These are phyloP conservation scores for Neogale vison DNA, from an alignment of 2,113 vertebrate species.

Conservation along the genomic window DNA sequence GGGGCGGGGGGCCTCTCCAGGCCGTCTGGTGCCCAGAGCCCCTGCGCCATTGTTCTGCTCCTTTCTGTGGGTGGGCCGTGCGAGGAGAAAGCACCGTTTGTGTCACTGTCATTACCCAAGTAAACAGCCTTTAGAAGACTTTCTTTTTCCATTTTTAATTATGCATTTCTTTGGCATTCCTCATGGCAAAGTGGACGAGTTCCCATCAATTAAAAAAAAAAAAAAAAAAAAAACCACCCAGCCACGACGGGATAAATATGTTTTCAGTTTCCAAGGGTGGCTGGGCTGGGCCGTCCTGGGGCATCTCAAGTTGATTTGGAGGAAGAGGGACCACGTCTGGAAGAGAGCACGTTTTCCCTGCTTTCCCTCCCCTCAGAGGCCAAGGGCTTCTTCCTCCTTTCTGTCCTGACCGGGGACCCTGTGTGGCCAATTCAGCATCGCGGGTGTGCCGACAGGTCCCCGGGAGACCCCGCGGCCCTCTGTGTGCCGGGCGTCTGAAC, in stretches of 20 bases:
- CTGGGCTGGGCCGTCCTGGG: not conserved
- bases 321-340: not conserved
- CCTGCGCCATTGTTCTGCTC: slow-evolving; percentile 92
- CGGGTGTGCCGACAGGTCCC: slow-evolving; percentile 59
- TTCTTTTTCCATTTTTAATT: slow-evolving; percentile 84
- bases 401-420: not conserved
- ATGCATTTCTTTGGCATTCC: slow-evolving; percentile 82
- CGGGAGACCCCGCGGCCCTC: not conserved
- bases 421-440: not conserved
- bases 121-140: slow-evolving; percentile 91
- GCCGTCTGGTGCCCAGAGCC: not conserved
- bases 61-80: slow-evolving; percentile 93
- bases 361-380: not conserved
- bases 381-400: not conserved
- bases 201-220: slow-evolving; percentile 73
- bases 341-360: fast-evolving
- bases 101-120: slow-evolving; percentile 90
- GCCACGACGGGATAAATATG: not conserved
- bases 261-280: not conserved
- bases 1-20: not conserved
- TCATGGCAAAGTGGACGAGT: slow-evolving; percentile 70
- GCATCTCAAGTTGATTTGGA: fast-evolving
- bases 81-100: slow-evolving; percentile 92
- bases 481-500: not conserved
- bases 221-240: not conserved